Evolutionary conservation across 1,140 invertebrate genomes (phyloP).

Genomic region (Zaprionus nigranus): DNA sequence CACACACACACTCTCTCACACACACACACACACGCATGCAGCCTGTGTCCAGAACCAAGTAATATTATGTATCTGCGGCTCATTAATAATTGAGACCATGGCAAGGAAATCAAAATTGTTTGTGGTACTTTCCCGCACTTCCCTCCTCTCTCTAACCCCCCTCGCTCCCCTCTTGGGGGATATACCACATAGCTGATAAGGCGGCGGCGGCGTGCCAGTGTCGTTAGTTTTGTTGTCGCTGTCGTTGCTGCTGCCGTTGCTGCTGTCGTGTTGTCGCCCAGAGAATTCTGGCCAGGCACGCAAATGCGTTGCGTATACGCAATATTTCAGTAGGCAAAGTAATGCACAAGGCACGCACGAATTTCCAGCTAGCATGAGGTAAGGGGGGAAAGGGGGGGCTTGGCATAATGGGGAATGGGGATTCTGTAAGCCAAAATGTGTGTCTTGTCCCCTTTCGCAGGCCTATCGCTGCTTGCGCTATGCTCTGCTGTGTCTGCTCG

Average conservation of each 20-base stretch:
- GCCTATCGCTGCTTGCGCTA: neutral
- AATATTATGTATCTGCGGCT: constrained; percentile 56
- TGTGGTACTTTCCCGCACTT: constrained; percentile 16
- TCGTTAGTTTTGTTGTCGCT: constrained; percentile 67
- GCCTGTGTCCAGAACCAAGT: constrained; percentile 32
- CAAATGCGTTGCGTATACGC: constrained; percentile 71
- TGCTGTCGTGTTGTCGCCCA: constrained; percentile 34
- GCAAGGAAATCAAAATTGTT: constrained; percentile 51
- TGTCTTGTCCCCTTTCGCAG: constrained; percentile 24
- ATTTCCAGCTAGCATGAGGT: neutral
- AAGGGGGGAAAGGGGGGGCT: neutral
- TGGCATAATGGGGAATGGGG: neutral
- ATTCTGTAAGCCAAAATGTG: constrained; percentile 61
- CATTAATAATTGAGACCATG: constrained; percentile 55
- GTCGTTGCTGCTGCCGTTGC: constrained; percentile 21
- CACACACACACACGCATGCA: neutral
- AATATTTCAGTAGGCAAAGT: constrained; percentile 71
- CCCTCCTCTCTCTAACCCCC: neutral
- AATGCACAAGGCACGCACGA: constrained; percentile 64
- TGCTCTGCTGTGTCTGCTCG: constrained; percentile 58
- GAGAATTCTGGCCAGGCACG: constrained; percentile 31
- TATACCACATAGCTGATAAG: constrained; percentile 54
- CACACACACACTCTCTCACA: neutral
- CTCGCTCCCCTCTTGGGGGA: neutral
- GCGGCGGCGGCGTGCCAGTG: constrained; percentile 63